Conservation (phyloP, 2,888 invertebrate species). For the Silvanus unidentatus region DNA sequence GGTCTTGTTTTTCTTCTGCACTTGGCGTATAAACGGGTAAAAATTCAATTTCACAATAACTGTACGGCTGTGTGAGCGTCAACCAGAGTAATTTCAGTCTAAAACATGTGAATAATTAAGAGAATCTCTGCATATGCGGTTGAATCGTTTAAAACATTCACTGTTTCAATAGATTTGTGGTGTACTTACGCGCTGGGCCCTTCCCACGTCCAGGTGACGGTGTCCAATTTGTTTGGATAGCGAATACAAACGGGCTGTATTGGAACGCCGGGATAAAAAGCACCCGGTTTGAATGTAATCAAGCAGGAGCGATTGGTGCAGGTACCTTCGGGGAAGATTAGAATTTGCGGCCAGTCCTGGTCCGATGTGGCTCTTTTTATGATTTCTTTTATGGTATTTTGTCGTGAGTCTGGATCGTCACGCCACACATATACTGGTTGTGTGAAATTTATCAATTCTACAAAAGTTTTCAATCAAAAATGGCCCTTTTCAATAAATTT, state of each 20-base stretch:
- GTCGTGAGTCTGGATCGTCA: slow-evolving; percentile 87
- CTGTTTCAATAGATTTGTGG: no score
- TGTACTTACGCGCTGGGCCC: slow-evolving; percentile 92
- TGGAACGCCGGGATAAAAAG: slow-evolving; percentile 92
- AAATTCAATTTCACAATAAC: slow-evolving; percentile 84
- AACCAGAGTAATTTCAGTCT: slow-evolving; percentile 81
- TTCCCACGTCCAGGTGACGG: slow-evolving; percentile 92
- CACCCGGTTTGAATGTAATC: slow-evolving; percentile 85
- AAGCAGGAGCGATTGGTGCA: slow-evolving; percentile 91
- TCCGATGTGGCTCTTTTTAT: slow-evolving; percentile 76
- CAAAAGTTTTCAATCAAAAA: slow-evolving; percentile 24
- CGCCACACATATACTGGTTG: slow-evolving; percentile 93
- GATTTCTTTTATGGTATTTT: slow-evolving; percentile 85
- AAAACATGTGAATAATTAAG: no score
- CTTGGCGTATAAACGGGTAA: slow-evolving; percentile 86
- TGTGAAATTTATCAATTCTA: slow-evolving; percentile 86
- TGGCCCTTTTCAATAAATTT: neutral
- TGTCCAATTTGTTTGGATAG: slow-evolving; percentile 84
- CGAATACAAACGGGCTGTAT: slow-evolving; percentile 90
- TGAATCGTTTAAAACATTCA: no score
- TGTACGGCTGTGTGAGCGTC: slow-evolving; percentile 82
- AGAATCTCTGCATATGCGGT: no score
- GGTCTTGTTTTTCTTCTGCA: slow-evolving; percentile 78
- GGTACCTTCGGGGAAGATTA: slow-evolving; percentile 95
- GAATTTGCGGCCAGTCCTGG: slow-evolving; percentile 86